Base-by-base conservation (phyloP, 2,113 vertebrate genomes). In the Noctilio leporinus region DNA sequence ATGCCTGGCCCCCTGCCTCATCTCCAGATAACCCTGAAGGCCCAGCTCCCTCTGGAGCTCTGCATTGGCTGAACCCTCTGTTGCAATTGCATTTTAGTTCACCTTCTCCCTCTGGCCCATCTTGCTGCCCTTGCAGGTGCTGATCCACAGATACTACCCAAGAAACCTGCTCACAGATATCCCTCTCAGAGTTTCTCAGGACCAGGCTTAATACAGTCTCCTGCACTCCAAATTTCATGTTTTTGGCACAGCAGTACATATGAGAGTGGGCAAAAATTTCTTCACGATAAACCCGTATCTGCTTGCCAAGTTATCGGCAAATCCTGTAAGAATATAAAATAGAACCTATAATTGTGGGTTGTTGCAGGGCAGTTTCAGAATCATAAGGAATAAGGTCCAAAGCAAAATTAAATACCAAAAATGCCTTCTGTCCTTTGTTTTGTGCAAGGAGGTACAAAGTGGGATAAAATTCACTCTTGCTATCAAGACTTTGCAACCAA, bases 371-470 rank as follows among this genome's bases (percentile, higher is more conserved):
- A 93, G 89, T 86, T 89, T 93, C 86, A 80, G 83, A 93, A 96
- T 95, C 93, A 77, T 93, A 94, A 94, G 91, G 96, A 97, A 97
- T 81, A 93, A 75, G 89, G 94, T 69, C 92, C 55, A 77, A 97
- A 96, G 83, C 97, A 97, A 97, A 98, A 97, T 97, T 14, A 97
- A 93, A 97, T 77, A 89, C 95, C 89, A 89, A 95, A 97, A 98
- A 90, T 91, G 97, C 33, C 88, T 55, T 95, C 93, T 90, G 10
- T 51, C 53, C 4, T 91, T 73, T 91, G 28, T 81, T 96, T 95
- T 73, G 19, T 86, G 20, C 28, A 75, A 95, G 16, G 40, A 76
- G 43, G 65, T 57, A 92, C 40, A 91, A 89, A 87, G 33, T 38
- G 30, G 69, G 22, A 45, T 91, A 89, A 96, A 95, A 92, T 5